Base-by-base conservation (phyloP, 2,113 vertebrate genomes). In the Danionella cerebrum region DNA sequence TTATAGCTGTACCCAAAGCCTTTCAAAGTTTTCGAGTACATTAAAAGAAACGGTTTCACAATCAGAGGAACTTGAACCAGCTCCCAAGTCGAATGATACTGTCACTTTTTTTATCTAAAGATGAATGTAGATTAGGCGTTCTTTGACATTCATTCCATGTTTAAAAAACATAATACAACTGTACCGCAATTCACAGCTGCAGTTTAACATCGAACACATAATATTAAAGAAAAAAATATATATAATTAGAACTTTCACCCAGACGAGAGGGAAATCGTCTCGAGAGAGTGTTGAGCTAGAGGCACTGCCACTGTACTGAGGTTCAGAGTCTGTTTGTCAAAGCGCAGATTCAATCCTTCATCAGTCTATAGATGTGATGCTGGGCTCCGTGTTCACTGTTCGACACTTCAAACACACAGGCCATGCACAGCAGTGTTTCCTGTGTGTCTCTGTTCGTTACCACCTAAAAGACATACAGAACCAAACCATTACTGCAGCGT, bases 351-450 rank as follows among this genome's bases (percentile, higher is more conserved):
- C 90, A 99, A 88, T 99, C 96, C 83, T 98, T 99, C 83, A 98
- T 94, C 85, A 99, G 92, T 89, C 96, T 92, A 91, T 99, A 99
- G 91, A 97, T 98, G 62, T 98, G 96, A 87, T 99, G 96, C 80
- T 99, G 96, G 79, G 96, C 96, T 62, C 96, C 96, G 1, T 99
- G 96, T 80, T 99, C 96, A 33, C 96, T 99, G 92, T 98, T 99
- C 0, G 96, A 98, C 68, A 99, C 96, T 80, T 99, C 96, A 75
- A 98, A 99, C 80, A 99, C 96, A 82, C 95, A 99, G 65, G 96
- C 96, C 95, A 98, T 98, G 86, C 96, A 99, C 77, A 99, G 92
- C 80, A 99, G 89, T 18, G 95, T 99, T 88, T 99, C 96, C 88
- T 99, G 96, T 65, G 96, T 99, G 79, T 97, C 96, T 84, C 96